phyloP scores from a whole-genome alignment of 1,140 invertebrate genomes.

The Mercenaria mercenaria region DNA sequence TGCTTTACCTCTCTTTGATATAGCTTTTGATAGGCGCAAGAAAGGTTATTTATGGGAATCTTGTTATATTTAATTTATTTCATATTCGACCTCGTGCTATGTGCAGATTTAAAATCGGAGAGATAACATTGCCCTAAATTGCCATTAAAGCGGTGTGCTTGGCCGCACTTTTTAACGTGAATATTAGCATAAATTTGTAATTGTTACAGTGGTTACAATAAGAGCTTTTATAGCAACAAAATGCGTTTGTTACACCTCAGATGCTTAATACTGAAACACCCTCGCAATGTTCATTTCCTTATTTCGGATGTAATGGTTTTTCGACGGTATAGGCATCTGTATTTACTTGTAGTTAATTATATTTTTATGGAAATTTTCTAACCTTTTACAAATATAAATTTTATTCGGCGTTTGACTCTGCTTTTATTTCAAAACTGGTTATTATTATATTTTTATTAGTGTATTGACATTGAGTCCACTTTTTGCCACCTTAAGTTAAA shows the following conservation, averaged over 20 bases:
- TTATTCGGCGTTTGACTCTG: no score
- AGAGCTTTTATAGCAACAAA: not conserved
- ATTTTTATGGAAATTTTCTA: not conserved
- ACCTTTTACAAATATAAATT: no score
- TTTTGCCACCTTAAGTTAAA: no score
- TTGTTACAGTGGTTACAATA: slow-evolving; percentile 5
- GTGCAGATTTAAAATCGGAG: not conserved
- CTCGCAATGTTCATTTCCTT: not conserved
- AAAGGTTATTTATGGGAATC: slow-evolving; percentile 28
- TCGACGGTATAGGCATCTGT: not conserved
- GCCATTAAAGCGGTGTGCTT: not conserved
- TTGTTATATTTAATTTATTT: slow-evolving; percentile 51
- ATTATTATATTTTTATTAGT: no score
- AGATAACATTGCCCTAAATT: slow-evolving; percentile 13
- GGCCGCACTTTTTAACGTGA: not conserved
- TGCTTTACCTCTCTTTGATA: slow-evolving; percentile 19
- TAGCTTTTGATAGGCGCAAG: not conserved
- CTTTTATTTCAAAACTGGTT: no score
- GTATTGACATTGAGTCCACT: no score
- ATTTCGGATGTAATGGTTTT: no score
- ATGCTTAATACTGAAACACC: not conserved
- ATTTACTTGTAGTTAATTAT: not conserved
- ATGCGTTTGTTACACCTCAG: not conserved
- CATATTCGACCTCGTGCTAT: slow-evolving; percentile 23
- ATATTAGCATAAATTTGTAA: slow-evolving; percentile 18